Evolutionary conservation across 2,888 invertebrate species (phyloP).

Genomic region (Drosophila birchii): DNA sequence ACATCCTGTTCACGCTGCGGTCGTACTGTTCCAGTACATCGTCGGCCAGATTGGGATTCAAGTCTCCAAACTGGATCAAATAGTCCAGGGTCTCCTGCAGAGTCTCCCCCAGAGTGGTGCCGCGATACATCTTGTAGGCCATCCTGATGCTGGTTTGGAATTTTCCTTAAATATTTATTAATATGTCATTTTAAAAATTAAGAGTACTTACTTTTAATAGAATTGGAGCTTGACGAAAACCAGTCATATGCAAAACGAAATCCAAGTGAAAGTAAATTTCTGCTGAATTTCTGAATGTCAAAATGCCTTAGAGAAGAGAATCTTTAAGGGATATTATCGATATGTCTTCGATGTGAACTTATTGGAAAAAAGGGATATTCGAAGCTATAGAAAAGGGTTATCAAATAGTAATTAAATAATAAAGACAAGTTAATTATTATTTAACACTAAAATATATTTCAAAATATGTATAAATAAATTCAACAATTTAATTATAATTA

Average conservation of each 20-base stretch:
- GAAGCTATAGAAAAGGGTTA: not conserved
- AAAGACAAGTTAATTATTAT: too few relatives aligned
- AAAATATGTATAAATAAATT: too few relatives aligned
- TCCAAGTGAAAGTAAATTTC: not conserved
- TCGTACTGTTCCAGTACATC: conserved; percentile 1
- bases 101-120: not conserved
- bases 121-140: conserved; percentile 1
- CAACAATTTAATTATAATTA: too few relatives aligned
- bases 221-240: not conserved
- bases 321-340: not conserved
- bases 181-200: too few relatives aligned
- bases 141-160: not conserved
- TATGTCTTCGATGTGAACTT: not conserved
- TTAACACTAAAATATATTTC: not conserved
- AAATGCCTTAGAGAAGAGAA: not conserved
- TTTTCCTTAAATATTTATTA: not conserved
- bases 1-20: not conserved
- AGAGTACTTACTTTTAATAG: not conserved
- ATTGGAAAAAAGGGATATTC: not conserved
- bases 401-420: not conserved
- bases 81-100: conserved; percentile 4
- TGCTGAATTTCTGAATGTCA: not conserved
- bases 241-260: not conserved
- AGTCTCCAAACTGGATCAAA: not conserved
- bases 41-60: conserved; percentile 3